A percentile compares a stretch with the other conserved stretches of the same genome.
These are phyloP conservation scores for Parotia lawesii DNA, from an alignment of 2,113 vertebrate species.

Conservation along the genomic window DNA sequence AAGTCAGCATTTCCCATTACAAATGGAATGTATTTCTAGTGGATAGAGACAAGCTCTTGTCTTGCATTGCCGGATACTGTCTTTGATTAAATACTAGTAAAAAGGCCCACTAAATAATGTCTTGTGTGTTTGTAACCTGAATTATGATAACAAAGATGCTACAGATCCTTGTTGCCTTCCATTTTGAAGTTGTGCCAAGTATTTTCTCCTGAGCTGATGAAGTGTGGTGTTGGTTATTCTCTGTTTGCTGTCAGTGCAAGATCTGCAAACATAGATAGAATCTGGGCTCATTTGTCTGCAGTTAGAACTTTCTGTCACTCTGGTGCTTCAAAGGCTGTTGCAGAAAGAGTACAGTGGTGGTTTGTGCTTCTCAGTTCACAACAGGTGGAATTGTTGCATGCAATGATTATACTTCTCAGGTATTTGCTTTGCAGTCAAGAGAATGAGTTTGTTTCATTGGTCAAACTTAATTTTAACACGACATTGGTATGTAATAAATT, in stretches of 20 bases:
- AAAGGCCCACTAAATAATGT: background rate
- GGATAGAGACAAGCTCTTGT: background rate
- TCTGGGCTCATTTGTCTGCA: background rate
- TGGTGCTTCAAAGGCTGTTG: background rate
- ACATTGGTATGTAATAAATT: background rate
- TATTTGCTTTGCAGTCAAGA: background rate
- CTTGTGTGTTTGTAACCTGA: background rate
- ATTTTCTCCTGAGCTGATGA: background rate
- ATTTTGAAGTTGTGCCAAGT: background rate
- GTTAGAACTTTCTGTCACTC: background rate
- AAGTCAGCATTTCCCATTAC: background rate
- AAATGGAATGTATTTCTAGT: background rate
- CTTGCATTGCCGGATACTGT: background rate
- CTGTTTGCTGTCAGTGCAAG: background rate
- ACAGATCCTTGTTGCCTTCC: background rate
- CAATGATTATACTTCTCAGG: background rate
- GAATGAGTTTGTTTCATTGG: background rate
- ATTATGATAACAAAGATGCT: background rate
- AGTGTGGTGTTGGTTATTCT: background rate
- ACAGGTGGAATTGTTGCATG: background rate
- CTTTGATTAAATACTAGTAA: background rate
- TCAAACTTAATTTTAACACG: background rate
- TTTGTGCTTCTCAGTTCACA: background rate
- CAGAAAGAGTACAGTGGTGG: background rate
- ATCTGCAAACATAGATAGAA: background rate